Evolutionary conservation across 2,888 invertebrate genomes (phyloP).

Genomic region (Blastobasis lacticolella): DNA sequence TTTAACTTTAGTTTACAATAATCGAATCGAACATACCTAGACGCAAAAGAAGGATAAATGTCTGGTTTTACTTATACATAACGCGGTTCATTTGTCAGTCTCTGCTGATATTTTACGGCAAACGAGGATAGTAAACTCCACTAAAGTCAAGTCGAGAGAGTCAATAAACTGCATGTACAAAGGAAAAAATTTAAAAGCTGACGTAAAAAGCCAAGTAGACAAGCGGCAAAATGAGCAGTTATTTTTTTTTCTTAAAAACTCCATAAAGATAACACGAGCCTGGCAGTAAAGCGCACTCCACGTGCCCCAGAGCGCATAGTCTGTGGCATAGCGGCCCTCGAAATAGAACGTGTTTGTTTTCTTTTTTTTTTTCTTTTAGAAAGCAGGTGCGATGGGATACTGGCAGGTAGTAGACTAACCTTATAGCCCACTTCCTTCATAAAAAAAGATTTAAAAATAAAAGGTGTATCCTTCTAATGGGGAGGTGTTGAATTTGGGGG

Average conservation of each 20-base stretch:
- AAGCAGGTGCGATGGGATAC: slow-evolving; percentile 43
- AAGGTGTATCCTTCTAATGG: slow-evolving; percentile 38
- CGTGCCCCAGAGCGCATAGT: slow-evolving; percentile 23
- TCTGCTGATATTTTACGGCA: no score
- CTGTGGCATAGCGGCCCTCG: slow-evolving; percentile 32
- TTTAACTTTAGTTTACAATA: no score
- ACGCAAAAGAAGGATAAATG: no score
- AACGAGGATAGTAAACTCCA: no score
- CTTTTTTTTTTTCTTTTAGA: slow-evolving; percentile 65
- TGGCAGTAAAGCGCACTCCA: slow-evolving; percentile 42
- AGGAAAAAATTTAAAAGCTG: no score
- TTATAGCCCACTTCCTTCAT: slow-evolving; percentile 59
- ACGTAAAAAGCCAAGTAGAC: no score
- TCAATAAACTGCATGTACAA: no score
- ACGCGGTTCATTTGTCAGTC: no score
- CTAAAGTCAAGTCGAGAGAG: no score
- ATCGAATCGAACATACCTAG: no score
- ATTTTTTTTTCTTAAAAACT: not conserved
- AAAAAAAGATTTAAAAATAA: slow-evolving; percentile 41
- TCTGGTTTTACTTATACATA: no score
- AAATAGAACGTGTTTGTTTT: slow-evolving; percentile 55
- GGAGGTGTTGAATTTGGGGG: slow-evolving; percentile 43
- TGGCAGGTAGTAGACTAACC: slow-evolving; percentile 27
- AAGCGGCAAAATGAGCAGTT: not conserved
- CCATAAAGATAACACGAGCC: not conserved